A percentile compares a stretch with the other conserved stretches of the same genome.
phyloP scores from a whole-genome alignment of 2,797 vertebrate genomes.

The Argyrosomus regius region DNA sequence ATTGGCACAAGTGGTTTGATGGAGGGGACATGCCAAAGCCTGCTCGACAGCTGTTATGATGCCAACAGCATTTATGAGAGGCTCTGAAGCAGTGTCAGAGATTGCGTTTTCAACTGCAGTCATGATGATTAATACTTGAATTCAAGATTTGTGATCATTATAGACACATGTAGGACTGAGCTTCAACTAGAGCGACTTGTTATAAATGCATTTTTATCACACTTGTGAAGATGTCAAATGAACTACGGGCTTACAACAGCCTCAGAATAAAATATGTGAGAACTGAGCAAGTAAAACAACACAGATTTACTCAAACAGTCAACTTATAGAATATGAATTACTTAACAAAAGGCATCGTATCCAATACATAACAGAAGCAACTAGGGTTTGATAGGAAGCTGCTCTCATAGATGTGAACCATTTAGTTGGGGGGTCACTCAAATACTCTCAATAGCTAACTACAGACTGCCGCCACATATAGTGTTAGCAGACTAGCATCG shows the following conservation, averaged over 20 bases:
- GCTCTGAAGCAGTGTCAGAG: constrained; percentile 17
- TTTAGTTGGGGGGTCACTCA: too few relatives aligned
- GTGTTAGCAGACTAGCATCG: too few relatives aligned
- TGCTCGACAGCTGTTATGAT: constrained; percentile 15
- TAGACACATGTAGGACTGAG: neutral
- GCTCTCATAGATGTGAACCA: too few relatives aligned
- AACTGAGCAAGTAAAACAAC: neutral
- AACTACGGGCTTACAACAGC: neutral
- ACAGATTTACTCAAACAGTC: too few relatives aligned
- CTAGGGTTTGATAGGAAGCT: too few relatives aligned
- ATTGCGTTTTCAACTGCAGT: constrained; percentile 22
- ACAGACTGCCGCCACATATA: too few relatives aligned
- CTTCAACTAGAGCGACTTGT: neutral
- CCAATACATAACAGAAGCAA: too few relatives aligned
- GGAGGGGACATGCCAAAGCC: neutral
- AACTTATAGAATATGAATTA: too few relatives aligned
- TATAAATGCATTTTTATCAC: neutral
- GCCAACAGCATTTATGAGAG: constrained; percentile 14
- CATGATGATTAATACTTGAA: neutral
- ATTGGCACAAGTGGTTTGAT: constrained; percentile 28
- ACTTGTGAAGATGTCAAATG: neutral
- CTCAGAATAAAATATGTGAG: neutral
- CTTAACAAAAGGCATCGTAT: too few relatives aligned
- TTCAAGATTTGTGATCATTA: neutral
- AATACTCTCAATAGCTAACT: too few relatives aligned